A percentile compares a stretch with the other conserved stretches of the same genome.
Evolutionary conservation across 2,113 vertebrate species (phyloP).

Genomic region (Triplophysa rosa): DNA sequence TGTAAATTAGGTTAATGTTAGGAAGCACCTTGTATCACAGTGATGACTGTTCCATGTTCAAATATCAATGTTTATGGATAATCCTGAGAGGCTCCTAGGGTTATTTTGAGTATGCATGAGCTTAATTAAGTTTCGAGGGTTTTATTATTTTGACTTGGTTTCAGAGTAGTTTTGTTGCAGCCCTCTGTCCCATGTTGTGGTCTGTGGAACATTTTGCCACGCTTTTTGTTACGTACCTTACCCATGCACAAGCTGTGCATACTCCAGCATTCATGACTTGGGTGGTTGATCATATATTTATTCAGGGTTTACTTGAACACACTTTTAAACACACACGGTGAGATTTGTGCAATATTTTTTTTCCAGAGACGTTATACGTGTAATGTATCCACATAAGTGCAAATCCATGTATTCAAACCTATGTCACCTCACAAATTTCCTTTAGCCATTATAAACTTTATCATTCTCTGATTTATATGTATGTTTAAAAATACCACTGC

Average conservation of each 20-base stretch:
- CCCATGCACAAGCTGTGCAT: conserved; percentile 22
- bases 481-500: conserved; percentile 90
- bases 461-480: conserved; percentile 96
- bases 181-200: conserved; percentile 81
- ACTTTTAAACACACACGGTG: conserved; percentile 96
- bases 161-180: conserved; percentile 91
- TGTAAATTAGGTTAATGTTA: conserved; percentile 92
- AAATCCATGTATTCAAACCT: conserved; percentile 11
- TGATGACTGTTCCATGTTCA: conserved; percentile 93
- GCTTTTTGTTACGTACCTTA: conserved; percentile 8
- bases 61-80: conserved; percentile 70
- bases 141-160: conserved; percentile 90
- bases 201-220: conserved; percentile 54
- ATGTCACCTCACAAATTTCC: conserved; percentile 12
- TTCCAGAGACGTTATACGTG: conserved; percentile 86
- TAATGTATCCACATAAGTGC: conserved; percentile 13
- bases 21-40: conserved; percentile 91
- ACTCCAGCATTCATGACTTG: conserved; percentile 80
- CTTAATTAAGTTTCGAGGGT: conserved; percentile 82
- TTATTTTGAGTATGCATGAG: conserved; percentile 94
- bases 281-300: conserved; percentile 93
- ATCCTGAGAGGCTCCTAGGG: conserved; percentile 73
- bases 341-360: conserved; percentile 99
- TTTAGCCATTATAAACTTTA: conserved; percentile 69
- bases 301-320: conserved; percentile 99